phyloP scores from a whole-genome alignment of 2,888 invertebrate genomes.

The Hybos culiciformis region DNA sequence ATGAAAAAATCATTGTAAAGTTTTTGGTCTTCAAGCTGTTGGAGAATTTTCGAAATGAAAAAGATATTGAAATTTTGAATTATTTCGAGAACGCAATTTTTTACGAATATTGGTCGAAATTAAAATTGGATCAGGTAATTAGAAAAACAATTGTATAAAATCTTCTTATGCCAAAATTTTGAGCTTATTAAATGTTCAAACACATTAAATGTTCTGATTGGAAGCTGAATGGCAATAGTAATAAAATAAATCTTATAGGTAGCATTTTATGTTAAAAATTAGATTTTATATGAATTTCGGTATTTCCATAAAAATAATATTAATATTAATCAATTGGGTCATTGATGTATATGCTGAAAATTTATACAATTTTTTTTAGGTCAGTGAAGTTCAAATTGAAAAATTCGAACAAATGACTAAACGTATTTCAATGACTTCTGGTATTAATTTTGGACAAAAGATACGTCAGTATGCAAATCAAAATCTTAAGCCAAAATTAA shows the following conservation, averaged over 20 bases:
- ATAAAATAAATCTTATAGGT: no score
- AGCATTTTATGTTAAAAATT: no score
- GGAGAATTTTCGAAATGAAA: slow-evolving; percentile 12
- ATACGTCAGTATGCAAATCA: not conserved
- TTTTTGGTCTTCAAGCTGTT: not conserved
- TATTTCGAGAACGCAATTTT: not conserved
- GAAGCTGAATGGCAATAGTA: no score
- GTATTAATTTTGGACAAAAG: slow-evolving; percentile 5
- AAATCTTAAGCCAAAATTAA: slow-evolving; percentile 18
- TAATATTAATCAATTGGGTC: no score
- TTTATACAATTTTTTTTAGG: no score
- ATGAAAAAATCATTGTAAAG: not conserved
- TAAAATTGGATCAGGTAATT: not conserved
- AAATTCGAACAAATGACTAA: slow-evolving; percentile 5
- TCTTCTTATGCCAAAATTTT: no score
- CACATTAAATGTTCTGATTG: no score
- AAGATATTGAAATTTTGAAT: slow-evolving; percentile 13
- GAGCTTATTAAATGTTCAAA: no score
- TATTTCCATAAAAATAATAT: no score
- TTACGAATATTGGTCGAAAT: slow-evolving; percentile 1
- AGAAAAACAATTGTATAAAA: not conserved
- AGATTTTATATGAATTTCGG: no score
- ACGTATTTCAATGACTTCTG: slow-evolving; percentile 6
- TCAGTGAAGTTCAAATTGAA: no score
- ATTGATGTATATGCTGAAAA: no score